Evolutionary conservation across 2,113 vertebrate genomes (phyloP).

Genomic region (Columbina picui): DNA sequence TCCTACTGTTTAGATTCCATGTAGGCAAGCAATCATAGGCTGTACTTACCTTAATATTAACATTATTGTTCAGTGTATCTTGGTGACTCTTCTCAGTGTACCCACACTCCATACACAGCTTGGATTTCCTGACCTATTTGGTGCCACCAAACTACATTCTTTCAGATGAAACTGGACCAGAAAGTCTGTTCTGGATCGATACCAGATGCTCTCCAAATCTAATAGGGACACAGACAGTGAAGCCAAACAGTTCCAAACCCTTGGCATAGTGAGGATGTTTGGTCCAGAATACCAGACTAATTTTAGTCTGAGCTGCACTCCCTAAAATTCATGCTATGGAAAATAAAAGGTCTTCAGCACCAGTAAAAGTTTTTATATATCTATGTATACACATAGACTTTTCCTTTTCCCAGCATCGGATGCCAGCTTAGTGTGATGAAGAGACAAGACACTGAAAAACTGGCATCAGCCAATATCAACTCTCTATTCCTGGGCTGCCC

Average conservation of each 20-base stretch:
- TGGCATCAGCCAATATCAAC: not conserved
- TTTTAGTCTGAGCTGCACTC: accelerated
- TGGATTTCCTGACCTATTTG: not conserved
- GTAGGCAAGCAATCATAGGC: not conserved
- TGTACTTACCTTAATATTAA: not conserved
- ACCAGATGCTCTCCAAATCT: not conserved
- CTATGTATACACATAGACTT: not conserved
- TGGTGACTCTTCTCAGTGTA: not conserved
- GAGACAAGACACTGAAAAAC: not conserved
- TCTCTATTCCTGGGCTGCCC: not conserved
- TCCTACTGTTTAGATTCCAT: not conserved
- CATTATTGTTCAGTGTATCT: not conserved
- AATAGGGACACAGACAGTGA: not conserved
- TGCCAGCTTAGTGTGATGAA: not conserved
- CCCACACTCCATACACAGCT: not conserved
- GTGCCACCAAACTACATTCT: not conserved
- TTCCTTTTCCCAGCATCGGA: not conserved
- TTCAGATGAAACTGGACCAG: not conserved
- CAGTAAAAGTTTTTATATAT: not conserved
- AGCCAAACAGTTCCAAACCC: not conserved
- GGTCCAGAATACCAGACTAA: not conserved
- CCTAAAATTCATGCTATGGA: not conserved
- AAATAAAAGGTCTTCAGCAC: not conserved
- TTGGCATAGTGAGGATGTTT: not conserved
- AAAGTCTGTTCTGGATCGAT: not conserved